Evolutionary conservation across 1,140 invertebrate genomes (phyloP).

Genomic region (Helicoverpa zea): DNA sequence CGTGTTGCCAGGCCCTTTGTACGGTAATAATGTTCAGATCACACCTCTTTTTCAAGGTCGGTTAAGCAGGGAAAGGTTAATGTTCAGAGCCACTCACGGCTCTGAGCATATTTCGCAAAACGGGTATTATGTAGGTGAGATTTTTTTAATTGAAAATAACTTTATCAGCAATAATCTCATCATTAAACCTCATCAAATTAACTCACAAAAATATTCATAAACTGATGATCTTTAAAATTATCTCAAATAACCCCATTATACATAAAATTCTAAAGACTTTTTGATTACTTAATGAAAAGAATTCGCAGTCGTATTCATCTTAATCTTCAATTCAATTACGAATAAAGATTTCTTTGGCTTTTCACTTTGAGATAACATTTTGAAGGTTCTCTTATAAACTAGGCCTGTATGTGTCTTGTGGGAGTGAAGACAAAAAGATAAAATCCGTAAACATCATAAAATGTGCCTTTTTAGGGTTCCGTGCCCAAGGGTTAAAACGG

Average conservation of each 20-base stretch:
- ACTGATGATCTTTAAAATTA: not conserved
- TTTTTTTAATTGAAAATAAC: no score
- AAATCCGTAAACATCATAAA: slow-evolving; percentile 24
- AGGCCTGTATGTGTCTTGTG: slow-evolving; percentile 8
- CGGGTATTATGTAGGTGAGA: no score
- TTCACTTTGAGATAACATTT: slow-evolving; percentile 31
- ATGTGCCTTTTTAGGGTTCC: not conserved
- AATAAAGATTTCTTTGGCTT: slow-evolving; percentile 28
- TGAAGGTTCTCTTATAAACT: slow-evolving; percentile 15
- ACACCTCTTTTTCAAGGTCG: no score
- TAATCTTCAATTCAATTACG: slow-evolving; percentile 25
- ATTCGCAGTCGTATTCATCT: slow-evolving; percentile 22
- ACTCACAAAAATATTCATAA: slow-evolving; percentile 4
- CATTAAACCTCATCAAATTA: not conserved
- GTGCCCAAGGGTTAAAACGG: no score
- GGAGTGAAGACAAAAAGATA: slow-evolving; percentile 3
- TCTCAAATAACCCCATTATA: slow-evolving; percentile 2
- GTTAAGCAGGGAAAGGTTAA: no score
- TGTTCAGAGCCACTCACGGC: no score
- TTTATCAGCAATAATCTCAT: not conserved
- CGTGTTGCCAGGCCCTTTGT: not conserved
- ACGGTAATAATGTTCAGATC: not conserved
- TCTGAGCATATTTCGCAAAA: no score
- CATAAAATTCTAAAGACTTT: slow-evolving; percentile 3
- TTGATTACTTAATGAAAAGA: slow-evolving; percentile 33